Percentiles rank a stretch among this genome's conserved stretches.
Conservation (phyloP, 2,797 vertebrate genomes). For the Rhodeus uyekii region DNA sequence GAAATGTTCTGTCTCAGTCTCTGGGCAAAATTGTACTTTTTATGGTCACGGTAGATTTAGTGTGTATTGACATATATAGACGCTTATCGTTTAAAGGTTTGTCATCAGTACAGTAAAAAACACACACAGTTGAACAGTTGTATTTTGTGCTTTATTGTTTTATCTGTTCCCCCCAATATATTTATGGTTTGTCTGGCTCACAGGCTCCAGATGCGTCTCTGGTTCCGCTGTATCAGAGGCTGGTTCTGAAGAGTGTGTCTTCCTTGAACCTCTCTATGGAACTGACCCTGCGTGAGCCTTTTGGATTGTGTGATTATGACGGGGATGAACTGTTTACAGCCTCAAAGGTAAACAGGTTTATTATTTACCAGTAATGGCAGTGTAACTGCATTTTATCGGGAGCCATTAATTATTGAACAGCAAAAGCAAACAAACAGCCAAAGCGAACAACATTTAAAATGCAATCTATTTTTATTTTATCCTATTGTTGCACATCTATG, state of each 20-base stretch:
- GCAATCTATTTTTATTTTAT: neutral
- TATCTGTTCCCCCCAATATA: neutral
- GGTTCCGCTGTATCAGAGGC: conserved; percentile 71
- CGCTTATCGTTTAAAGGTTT: too few species aligned
- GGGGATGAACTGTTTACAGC: conserved; percentile 52
- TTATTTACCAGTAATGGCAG: neutral
- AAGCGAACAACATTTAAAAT: too few species aligned
- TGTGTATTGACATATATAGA: neutral
- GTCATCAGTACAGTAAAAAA: too few species aligned
- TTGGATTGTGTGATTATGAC: conserved; percentile 70
- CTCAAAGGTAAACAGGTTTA: conserved; percentile 67
- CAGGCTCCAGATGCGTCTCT: conserved; percentile 74
- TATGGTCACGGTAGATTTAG: neutral
- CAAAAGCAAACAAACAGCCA: neutral
- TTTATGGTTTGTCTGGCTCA: conserved; percentile 14
- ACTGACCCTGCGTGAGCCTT: conserved; percentile 75
- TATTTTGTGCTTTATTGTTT: neutral
- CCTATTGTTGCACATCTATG: neutral
- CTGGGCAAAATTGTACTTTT: neutral
- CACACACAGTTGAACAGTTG: too few species aligned
- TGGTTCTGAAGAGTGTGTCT: conserved; percentile 82
- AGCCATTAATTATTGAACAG: neutral
- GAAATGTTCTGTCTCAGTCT: neutral
- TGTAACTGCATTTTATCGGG: neutral
- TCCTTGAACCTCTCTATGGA: conserved; percentile 75